A percentile compares a stretch with the other conserved stretches of the same genome.
Conservation (phyloP, 2,113 vertebrate species). For the Atractosteus spatula region DNA sequence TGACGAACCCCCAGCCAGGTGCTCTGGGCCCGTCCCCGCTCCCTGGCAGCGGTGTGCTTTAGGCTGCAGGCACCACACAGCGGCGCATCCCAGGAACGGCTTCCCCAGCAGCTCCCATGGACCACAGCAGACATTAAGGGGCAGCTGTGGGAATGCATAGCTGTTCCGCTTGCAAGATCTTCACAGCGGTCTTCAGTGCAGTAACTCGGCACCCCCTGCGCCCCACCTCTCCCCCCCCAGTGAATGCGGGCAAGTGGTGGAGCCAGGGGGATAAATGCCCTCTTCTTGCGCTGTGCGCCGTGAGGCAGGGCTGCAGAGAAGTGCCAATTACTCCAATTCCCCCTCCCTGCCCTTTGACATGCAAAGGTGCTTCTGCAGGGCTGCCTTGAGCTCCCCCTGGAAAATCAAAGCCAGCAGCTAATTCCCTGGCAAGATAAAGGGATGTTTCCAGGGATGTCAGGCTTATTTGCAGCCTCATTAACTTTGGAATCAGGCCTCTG, state of each 20-base stretch:
- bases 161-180: too few species aligned
- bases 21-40: too few species aligned
- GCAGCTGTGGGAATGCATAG: constrained; percentile 1
- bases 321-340: constrained; percentile 17
- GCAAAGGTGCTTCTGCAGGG: background rate
- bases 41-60: too few species aligned
- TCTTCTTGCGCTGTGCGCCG: constrained; percentile 6
- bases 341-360: background rate
- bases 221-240: background rate
- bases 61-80: too few species aligned
- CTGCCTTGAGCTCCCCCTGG: constrained; percentile 7
- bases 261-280: constrained; percentile 20
- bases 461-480: constrained; percentile 35
- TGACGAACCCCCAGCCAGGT: too few species aligned
- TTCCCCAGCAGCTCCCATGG: constrained; percentile 12
- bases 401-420: constrained; percentile 23
- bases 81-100: background rate
- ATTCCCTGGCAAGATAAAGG: constrained; percentile 17
- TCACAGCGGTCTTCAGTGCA: too few species aligned
- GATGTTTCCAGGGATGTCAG: constrained; percentile 21
- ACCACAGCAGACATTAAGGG: constrained; percentile 4
- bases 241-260: background rate
- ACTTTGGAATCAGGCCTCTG: constrained; percentile 23
- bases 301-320: constrained; percentile 16
- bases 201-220: too few species aligned